A percentile compares a stretch with the other conserved stretches of the same genome.
These are phyloP conservation scores for Tupaia chinensis DNA, from an alignment of 2,113 vertebrate genomes.

Conservation along the genomic window DNA sequence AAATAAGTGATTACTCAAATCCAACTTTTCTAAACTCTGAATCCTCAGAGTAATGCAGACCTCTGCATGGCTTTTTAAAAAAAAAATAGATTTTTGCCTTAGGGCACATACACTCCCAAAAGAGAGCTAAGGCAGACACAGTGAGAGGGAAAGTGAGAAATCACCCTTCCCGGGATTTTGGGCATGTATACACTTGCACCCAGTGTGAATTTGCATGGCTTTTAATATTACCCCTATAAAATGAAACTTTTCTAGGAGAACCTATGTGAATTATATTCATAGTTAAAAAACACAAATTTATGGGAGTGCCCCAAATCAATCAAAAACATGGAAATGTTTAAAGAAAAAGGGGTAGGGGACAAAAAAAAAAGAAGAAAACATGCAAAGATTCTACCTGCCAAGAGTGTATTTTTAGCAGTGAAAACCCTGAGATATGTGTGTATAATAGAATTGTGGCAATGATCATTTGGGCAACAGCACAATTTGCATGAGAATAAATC, in stretches of 20 bases:
- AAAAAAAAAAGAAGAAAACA: not conserved
- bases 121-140: no score
- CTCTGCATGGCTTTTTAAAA: slow-evolving; percentile 29
- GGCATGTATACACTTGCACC: no score
- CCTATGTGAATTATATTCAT: slow-evolving; percentile 39
- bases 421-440: slow-evolving; percentile 34
- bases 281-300: slow-evolving; percentile 59
- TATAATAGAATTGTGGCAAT: slow-evolving; percentile 29
- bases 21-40: slow-evolving; percentile 36
- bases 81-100: no score
- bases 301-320: slow-evolving; percentile 35
- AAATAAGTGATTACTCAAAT: not conserved
- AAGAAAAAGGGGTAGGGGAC: not conserved
- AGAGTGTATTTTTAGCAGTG: slow-evolving; percentile 41
- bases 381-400: slow-evolving; percentile 43
- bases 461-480: slow-evolving; percentile 42
- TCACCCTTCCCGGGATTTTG: no score
- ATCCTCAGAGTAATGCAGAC: slow-evolving; percentile 7
- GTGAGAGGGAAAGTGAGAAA: no score
- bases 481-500: slow-evolving; percentile 48
- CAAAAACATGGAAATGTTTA: slow-evolving; percentile 17
- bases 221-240: slow-evolving; percentile 59
- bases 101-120: no score
- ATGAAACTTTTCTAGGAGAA: slow-evolving; percentile 41
- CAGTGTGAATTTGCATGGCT: not conserved